A percentile compares a stretch with the other conserved stretches of the same genome.
phyloP scores from a whole-genome alignment of 2,113 vertebrate genomes.

The Hippocampus guttulatus region DNA sequence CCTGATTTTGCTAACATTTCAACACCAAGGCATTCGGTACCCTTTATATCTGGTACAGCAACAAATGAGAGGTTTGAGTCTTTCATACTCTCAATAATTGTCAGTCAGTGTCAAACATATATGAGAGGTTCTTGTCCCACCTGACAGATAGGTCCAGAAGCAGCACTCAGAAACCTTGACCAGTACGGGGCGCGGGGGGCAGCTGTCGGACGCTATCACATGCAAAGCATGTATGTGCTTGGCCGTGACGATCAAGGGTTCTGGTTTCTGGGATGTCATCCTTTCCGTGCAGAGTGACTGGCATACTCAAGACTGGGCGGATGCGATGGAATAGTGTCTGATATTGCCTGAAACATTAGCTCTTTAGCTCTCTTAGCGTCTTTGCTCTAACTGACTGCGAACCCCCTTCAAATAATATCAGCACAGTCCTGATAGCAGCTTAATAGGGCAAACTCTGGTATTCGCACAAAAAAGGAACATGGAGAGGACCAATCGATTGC shows the following conservation, averaged over 20 bases:
- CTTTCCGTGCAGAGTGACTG: conserved; percentile 50
- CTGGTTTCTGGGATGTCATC: conserved; percentile 35
- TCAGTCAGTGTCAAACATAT: conserved; percentile 63
- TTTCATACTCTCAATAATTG: conserved; percentile 55
- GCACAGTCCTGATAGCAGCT: conserved; percentile 72
- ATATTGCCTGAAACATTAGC: conserved; percentile 67
- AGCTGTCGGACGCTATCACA: conserved; percentile 17
- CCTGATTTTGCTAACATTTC: conserved; percentile 75
- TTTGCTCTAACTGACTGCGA: conserved; percentile 58
- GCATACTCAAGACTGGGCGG: conserved; percentile 44
- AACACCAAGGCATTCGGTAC: conserved; percentile 74
- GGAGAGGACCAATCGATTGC: conserved; percentile 62
- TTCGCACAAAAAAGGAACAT: conserved; percentile 65
- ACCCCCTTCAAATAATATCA: conserved; percentile 63
- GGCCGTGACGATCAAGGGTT: conserved; percentile 44
- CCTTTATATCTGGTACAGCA: conserved; percentile 62
- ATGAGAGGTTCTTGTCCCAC: conserved; percentile 49
- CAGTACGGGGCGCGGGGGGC: conserved; percentile 23
- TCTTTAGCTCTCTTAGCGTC: conserved; percentile 50
- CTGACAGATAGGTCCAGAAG: conserved; percentile 60
- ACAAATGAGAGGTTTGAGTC: conserved; percentile 59
- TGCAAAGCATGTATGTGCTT: not conserved
- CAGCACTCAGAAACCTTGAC: conserved; percentile 49
- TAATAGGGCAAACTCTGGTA: conserved; percentile 73
- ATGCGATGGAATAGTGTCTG: conserved; percentile 54